Evolutionary conservation across 2,113 vertebrate genomes (phyloP).

Genomic region (Saiga tatarica): DNA sequence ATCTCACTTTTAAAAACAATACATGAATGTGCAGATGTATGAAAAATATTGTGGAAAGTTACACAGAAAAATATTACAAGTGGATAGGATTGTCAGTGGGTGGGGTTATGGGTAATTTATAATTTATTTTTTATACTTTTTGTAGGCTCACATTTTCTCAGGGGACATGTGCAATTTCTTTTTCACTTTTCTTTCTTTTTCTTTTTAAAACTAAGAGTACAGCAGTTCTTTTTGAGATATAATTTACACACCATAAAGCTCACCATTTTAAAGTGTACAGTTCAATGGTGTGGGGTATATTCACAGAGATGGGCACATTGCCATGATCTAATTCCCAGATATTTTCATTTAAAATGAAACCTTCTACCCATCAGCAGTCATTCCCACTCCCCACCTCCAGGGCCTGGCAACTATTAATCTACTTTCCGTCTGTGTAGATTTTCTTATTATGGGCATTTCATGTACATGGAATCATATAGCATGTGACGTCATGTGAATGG

Average conservation of each 20-base stretch:
- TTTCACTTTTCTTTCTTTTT: neutral
- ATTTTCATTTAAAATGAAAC: neutral
- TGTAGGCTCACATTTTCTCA: neutral
- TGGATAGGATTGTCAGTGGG: neutral
- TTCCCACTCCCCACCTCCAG: neutral
- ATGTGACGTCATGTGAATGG: neutral
- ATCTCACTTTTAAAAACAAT: neutral
- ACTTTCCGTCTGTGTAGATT: neutral
- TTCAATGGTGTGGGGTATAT: neutral
- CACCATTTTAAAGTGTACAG: neutral
- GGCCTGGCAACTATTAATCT: neutral
- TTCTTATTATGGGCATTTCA: neutral
- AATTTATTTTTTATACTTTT: neutral
- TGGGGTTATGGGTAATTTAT: too few species aligned
- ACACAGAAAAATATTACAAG: neutral
- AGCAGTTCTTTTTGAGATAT: neutral
- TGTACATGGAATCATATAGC: neutral
- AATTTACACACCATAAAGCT: neutral
- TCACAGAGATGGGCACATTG: neutral
- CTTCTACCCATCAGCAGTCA: neutral
- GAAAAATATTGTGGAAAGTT: neutral
- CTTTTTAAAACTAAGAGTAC: neutral
- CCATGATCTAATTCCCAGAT: neutral
- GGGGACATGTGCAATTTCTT: neutral
- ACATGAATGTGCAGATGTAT: rapidly evolving